phyloP scores from a whole-genome alignment of 1,140 invertebrate genomes.

The Drosophila miranda region DNA sequence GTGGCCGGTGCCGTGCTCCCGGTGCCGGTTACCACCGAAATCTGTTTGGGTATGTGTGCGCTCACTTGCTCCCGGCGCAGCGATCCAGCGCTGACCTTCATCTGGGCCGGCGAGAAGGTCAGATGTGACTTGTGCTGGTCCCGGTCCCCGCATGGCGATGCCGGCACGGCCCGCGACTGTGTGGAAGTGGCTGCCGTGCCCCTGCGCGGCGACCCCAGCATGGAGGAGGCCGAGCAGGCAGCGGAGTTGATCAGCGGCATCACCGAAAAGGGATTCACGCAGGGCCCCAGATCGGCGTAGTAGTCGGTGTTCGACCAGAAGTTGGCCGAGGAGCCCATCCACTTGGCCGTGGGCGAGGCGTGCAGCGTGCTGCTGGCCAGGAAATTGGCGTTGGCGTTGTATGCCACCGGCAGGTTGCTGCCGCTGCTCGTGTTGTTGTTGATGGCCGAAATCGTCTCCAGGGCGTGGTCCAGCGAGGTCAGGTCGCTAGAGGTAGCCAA shows the following conservation, averaged over 20 bases:
- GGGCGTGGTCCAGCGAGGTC: slow-evolving; percentile 77
- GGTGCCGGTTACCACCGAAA: slow-evolving; percentile 68
- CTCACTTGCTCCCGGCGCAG: slow-evolving; percentile 79
- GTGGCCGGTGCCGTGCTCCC: slow-evolving; percentile 58
- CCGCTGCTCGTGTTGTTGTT: slow-evolving; percentile 39
- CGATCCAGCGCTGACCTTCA: slow-evolving; percentile 83
- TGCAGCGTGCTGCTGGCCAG: slow-evolving; percentile 56
- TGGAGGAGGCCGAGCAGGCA: slow-evolving; percentile 26
- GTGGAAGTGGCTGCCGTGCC: slow-evolving; percentile 29
- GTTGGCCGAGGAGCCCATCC: slow-evolving; percentile 84
- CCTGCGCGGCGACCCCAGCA: slow-evolving; percentile 51
- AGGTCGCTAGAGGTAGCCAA: slow-evolving; percentile 87
- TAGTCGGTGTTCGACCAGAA: slow-evolving; percentile 89
- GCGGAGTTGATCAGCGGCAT: slow-evolving; percentile 83
- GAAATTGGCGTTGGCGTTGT: slow-evolving; percentile 58
- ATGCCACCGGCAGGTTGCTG: slow-evolving; percentile 15
- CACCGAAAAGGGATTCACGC: slow-evolving; percentile 91
- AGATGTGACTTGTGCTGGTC: slow-evolving; percentile 85
- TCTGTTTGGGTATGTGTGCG: slow-evolving; percentile 84
- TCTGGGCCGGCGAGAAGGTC: slow-evolving; percentile 86
- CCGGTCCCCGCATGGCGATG: slow-evolving; percentile 60
- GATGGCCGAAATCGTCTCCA: slow-evolving; percentile 68
- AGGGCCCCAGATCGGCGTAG: slow-evolving; percentile 87
- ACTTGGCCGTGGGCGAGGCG: slow-evolving; percentile 73
- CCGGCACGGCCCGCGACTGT: slow-evolving; percentile 40